Conservation (phyloP, 2,888 invertebrate genomes). For the Netelia virgata region DNA sequence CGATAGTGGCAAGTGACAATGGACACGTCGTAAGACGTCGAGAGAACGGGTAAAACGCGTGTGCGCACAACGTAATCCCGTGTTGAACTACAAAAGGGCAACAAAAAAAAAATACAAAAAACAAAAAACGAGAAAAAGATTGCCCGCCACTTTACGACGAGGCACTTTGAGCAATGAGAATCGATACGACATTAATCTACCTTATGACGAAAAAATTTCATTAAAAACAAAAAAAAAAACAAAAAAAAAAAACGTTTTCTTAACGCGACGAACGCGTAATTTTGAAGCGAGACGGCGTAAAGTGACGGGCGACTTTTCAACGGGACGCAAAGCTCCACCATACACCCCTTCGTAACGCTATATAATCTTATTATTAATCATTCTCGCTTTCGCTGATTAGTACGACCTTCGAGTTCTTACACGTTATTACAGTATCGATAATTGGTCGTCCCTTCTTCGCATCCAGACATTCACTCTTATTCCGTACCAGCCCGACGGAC, state of each 20-base stretch:
- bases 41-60: too few relatives aligned
- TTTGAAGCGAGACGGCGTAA: too few relatives aligned
- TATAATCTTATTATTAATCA: conserved; percentile 52
- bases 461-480: conserved; percentile 54
- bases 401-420: conserved; percentile 56
- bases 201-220: neutral
- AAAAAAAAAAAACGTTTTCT: neutral
- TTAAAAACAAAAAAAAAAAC: neutral
- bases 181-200: neutral
- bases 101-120: neutral
- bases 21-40: neutral
- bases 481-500: conserved; percentile 49
- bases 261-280: too few relatives aligned
- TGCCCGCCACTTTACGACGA: neutral
- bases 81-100: too few relatives aligned
- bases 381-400: conserved; percentile 49
- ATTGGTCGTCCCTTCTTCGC: conserved; percentile 31
- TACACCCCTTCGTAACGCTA: neutral
- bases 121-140: neutral
- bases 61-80: too few relatives aligned
- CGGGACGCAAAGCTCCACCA: too few relatives aligned
- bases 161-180: neutral
- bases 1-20: neutral
- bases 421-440: conserved; percentile 23
- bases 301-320: too few relatives aligned